These are phyloP conservation scores for Cranoglanis bouderius DNA, from an alignment of 2,113 vertebrate genomes.

Conservation along the genomic window DNA sequence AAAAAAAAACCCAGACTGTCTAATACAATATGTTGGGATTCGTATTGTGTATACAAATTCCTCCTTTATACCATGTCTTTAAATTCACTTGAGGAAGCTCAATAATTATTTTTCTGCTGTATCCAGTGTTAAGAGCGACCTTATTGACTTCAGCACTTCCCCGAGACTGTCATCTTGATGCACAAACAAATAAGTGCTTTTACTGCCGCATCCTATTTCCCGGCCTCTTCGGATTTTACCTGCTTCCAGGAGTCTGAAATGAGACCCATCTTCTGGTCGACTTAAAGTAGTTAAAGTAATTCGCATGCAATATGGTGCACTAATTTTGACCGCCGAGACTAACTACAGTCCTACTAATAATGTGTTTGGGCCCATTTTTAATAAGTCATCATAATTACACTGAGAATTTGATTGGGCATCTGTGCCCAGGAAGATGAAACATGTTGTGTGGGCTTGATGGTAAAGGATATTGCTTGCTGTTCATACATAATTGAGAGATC, in stretches of 20 bases:
- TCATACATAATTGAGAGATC: slow-evolving; percentile 84
- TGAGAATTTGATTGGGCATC: slow-evolving; percentile 77
- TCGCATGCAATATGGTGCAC: slow-evolving; percentile 63
- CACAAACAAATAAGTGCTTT: slow-evolving; percentile 46
- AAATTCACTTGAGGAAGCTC: background rate
- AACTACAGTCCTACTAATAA: slow-evolving; percentile 74
- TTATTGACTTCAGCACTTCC: slow-evolving; percentile 37
- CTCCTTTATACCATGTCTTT: background rate
- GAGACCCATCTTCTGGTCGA: slow-evolving; percentile 43
- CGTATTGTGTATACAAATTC: background rate
- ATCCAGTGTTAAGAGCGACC: slow-evolving; percentile 19
- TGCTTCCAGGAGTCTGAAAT: slow-evolving; percentile 38
- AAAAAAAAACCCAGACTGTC: slow-evolving; percentile 52
- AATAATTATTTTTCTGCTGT: background rate
- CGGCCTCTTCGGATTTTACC: slow-evolving; percentile 41
- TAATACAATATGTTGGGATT: slow-evolving; percentile 45
- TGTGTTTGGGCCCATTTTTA: slow-evolving; percentile 76
- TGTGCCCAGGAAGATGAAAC: slow-evolving; percentile 80
- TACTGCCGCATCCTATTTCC: slow-evolving; percentile 17
- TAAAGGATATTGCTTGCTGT: slow-evolving; percentile 83
- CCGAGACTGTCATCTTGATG: slow-evolving; percentile 37
- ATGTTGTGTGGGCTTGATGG: slow-evolving; percentile 79
- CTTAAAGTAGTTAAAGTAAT: slow-evolving; percentile 56
- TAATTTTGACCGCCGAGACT: slow-evolving; percentile 71
- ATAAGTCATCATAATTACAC: slow-evolving; percentile 80